Base-by-base conservation (phyloP, 1,140 invertebrate species). In the Hyphantria cunea region DNA sequence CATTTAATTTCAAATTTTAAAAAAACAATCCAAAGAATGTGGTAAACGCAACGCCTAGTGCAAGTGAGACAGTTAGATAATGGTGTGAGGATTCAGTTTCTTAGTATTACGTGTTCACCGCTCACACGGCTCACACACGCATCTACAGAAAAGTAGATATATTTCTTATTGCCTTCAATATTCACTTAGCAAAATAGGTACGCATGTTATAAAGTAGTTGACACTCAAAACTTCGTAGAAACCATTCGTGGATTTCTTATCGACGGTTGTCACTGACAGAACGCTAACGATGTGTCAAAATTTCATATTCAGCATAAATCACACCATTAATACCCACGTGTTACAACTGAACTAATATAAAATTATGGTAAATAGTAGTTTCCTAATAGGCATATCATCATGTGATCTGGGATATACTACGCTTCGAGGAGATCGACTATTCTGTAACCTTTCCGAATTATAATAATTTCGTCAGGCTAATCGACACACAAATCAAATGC, bases 401-500 rank as follows among this genome's bases (percentile, higher is more conserved):
- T 72, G 68, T 84, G 84, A 84, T 77, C 78, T 82, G 76, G 74
- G 76, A 74, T 51, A 71, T 62, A 69, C 63, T 72, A 69, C 67
- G 65, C 78, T 75, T 86, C 83, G 86, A 84, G 83, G 79, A 82
- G 76, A 86, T 78, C 83, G 70, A 82, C 83, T 78, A 78, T 84
- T 89, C 73, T 70, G 66, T 79, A 82, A 84, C 82, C 82, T 87
- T 83, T 85, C 72, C 66, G 70, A 85, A 86, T 85, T 82, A 82
- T 77, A 86, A 82, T 82, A 82, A 85, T 90, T 87, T 85, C 84
- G 68, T 82, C 83, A 90, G 77, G 49, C 49, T 66, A 56, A 68
- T 66, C 72, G 72, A 64, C 67, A 74, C 78, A 82, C 80, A 80
- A 89, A 82, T 84, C 83, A 82, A 87, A 89, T 86, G 84, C 74